phyloP scores from a whole-genome alignment of 1,140 invertebrate species.

The Brevipalpus yothersi region DNA sequence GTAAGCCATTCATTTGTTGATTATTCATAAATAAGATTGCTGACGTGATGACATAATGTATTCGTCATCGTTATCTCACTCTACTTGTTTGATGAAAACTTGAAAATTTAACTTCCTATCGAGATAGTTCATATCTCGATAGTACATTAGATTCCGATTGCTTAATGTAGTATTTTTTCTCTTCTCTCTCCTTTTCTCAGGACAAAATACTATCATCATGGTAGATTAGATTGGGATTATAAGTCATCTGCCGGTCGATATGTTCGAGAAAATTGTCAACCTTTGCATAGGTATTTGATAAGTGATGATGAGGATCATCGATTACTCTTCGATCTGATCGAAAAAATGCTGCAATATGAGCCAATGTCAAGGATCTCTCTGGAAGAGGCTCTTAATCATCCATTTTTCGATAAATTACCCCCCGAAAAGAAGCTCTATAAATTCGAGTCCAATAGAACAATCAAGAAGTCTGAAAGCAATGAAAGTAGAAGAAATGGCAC shows the following conservation, averaged over 20 bases:
- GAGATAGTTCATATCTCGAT: too few relatives aligned
- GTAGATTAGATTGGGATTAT: conserved; percentile 80
- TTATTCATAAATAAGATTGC: background rate
- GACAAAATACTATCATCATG: conserved; percentile 88
- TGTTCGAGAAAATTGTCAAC: conserved; percentile 93
- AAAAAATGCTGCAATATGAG: conserved; percentile 90
- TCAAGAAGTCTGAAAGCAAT: background rate
- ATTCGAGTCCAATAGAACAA: background rate
- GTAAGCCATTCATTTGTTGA: conserved; percentile 17
- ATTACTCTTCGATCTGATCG: conserved; percentile 77
- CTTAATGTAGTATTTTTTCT: background rate
- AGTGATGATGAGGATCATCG: conserved; percentile 65
- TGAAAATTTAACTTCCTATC: conserved; percentile 3
- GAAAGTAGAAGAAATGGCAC: too few relatives aligned
- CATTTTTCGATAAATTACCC: conserved; percentile 69
- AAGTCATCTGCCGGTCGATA: conserved; percentile 78
- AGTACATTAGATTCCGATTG: background rate
- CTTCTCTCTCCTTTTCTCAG: conserved; percentile 22
- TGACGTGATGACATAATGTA: background rate
- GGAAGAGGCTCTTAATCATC: conserved; percentile 63
- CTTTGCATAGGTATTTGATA: conserved; percentile 67
- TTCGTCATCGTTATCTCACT: background rate
- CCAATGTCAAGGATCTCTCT: conserved; percentile 66
- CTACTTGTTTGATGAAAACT: background rate
- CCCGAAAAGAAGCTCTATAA: conserved; percentile 4